These are phyloP conservation scores for Aporophyla lueneburgensis DNA, from an alignment of 2,888 invertebrate genomes.

Conservation along the genomic window DNA sequence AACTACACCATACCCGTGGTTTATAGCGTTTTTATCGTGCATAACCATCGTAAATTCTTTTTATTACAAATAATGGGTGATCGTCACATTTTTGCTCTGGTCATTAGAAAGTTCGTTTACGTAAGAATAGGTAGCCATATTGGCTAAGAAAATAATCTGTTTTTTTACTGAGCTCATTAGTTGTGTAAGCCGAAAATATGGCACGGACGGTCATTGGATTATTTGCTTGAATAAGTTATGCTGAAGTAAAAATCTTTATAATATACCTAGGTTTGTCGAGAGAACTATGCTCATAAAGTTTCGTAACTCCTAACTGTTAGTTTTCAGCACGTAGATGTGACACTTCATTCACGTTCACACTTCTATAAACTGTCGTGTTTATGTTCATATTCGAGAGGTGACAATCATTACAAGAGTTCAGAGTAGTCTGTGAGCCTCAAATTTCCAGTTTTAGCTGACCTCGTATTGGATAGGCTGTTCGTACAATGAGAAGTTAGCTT, in stretches of 20 bases:
- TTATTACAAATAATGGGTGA: slow-evolving; percentile 64
- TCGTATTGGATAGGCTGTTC: no score
- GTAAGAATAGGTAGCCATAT: slow-evolving; percentile 61
- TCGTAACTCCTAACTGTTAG: slow-evolving; percentile 19
- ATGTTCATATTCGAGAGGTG: slow-evolving; percentile 16
- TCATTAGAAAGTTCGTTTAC: slow-evolving; percentile 73
- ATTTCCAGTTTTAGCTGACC: no score
- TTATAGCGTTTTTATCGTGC: slow-evolving; percentile 57
- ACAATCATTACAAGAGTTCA: slow-evolving; percentile 47
- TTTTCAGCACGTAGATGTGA: slow-evolving; percentile 4
- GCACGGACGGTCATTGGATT: slow-evolving; percentile 6
- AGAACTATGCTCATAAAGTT: slow-evolving; percentile 29
- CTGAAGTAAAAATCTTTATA: slow-evolving; percentile 14
- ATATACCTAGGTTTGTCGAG: slow-evolving; percentile 1
- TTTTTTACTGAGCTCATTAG: slow-evolving; percentile 56
- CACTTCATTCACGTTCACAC: slow-evolving; percentile 15
- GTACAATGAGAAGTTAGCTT: no score
- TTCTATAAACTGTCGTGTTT: slow-evolving; percentile 19
- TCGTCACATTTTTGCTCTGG: slow-evolving; percentile 64
- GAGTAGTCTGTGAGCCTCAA: slow-evolving; percentile 1
- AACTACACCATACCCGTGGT: slow-evolving; percentile 38
- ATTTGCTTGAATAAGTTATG: slow-evolving; percentile 31
- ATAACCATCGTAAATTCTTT: slow-evolving; percentile 53
- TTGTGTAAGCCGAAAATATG: slow-evolving; percentile 51
- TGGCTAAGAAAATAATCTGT: slow-evolving; percentile 52